Evolutionary conservation across 1,140 invertebrate species (phyloP).

Genomic region (Zophobas morio): DNA sequence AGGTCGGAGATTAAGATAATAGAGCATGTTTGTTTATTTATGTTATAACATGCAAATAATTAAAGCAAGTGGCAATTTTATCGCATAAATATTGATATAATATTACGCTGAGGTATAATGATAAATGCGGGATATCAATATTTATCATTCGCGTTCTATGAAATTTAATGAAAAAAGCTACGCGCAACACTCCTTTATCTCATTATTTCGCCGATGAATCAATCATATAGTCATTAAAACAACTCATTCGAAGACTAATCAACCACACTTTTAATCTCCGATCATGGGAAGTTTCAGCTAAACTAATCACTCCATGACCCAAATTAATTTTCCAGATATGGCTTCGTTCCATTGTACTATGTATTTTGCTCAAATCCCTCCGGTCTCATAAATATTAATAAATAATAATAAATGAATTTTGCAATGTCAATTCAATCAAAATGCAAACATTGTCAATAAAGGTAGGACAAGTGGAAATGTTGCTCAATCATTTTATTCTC

Average conservation of each 20-base stretch:
- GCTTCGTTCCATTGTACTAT: slow-evolving; percentile 5
- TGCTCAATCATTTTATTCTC: background rate
- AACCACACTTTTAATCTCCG: slow-evolving; percentile 1
- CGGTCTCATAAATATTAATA: slow-evolving; percentile 15
- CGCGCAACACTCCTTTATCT: background rate
- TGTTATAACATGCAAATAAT: slow-evolving; percentile 48
- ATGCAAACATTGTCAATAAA: slow-evolving; percentile 2
- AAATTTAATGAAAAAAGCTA: slow-evolving; percentile 24
- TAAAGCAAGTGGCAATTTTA: slow-evolving; percentile 51
- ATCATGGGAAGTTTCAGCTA: slow-evolving; percentile 7
- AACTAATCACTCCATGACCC: slow-evolving; percentile 29
- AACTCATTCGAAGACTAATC: background rate
- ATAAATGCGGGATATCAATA: slow-evolving; percentile 35
- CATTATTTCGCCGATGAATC: slow-evolving; percentile 22
- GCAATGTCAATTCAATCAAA: slow-evolving; percentile 4
- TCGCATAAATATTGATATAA: slow-evolving; percentile 48
- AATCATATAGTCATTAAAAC: slow-evolving; percentile 6
- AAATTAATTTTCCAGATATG: slow-evolving; percentile 15
- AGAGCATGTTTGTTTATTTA: slow-evolving; percentile 48
- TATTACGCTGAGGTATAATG: slow-evolving; percentile 31
- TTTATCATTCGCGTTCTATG: background rate
- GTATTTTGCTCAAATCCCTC: background rate
- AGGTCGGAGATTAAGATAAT: slow-evolving; percentile 40
- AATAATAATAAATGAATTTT: background rate
- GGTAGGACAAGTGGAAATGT: background rate